Percentiles rank a stretch among this genome's conserved stretches.
Evolutionary conservation across 1,140 invertebrate genomes (phyloP).

Genomic region (Cheumatopsyche charites): DNA sequence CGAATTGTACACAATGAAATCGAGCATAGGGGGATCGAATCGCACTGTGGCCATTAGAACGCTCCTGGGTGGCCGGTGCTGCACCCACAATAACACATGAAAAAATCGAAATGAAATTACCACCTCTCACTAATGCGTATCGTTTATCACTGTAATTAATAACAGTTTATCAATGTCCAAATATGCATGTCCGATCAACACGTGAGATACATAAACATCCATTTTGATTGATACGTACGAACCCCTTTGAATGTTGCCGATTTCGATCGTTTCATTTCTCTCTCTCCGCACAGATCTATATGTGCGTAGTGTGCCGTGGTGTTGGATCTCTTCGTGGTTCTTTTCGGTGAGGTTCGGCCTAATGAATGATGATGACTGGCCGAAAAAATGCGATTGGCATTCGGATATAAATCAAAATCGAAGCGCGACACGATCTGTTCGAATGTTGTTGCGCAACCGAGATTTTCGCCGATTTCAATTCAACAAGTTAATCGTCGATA

Average conservation of each 20-base stretch:
- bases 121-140: slow-evolving; percentile 24
- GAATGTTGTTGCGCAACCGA: too few species aligned
- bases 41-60: slow-evolving; percentile 13
- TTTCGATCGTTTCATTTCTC: not conserved
- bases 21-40: slow-evolving; percentile 8
- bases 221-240: slow-evolving; percentile 32
- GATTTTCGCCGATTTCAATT: too few species aligned
- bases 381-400: slow-evolving; percentile 3
- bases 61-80: slow-evolving; percentile 27
- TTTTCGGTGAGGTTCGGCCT: slow-evolving; percentile 3
- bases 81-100: not conserved
- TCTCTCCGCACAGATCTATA: too few species aligned
- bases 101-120: slow-evolving; percentile 6
- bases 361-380: slow-evolving; percentile 29
- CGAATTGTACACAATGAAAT: not conserved
- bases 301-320: too few species aligned
- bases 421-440: not conserved
- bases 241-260: slow-evolving; percentile 33
- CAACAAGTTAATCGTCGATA: too few species aligned
- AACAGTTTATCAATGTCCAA: slow-evolving; percentile 40
- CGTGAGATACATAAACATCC: slow-evolving; percentile 18
- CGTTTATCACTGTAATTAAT: slow-evolving; percentile 39
- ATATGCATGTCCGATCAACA: slow-evolving; percentile 34
- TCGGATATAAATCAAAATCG: slow-evolving; percentile 18
- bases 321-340: not conserved